Percentiles rank a stretch among this genome's conserved stretches.
Evolutionary conservation across 2,113 vertebrate genomes (phyloP).

Genomic region (Phylloscopus trochiloides): DNA sequence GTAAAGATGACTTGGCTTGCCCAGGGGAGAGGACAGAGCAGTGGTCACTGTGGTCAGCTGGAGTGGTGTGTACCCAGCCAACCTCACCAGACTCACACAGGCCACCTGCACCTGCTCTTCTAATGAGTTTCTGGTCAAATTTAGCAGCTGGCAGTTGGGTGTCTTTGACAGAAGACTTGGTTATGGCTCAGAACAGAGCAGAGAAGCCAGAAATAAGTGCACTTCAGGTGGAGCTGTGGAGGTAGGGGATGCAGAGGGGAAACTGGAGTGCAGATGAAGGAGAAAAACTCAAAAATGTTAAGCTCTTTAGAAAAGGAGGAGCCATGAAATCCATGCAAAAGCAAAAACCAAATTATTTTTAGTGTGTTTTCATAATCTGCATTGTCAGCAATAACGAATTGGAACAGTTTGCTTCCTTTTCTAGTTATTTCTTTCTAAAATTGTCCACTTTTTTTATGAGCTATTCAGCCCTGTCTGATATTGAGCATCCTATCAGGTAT

Average conservation of each 20-base stretch:
- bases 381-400: background rate
- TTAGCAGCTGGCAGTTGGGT: background rate
- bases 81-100: background rate
- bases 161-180: background rate
- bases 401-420: background rate
- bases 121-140: background rate
- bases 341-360: background rate
- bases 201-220: background rate
- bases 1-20: background rate
- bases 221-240: background rate
- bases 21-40: background rate
- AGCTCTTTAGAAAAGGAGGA: background rate
- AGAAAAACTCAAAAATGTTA: background rate
- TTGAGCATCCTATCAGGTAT: background rate
- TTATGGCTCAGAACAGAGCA: background rate
- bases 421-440: background rate
- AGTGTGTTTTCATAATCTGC: background rate
- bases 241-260: no score
- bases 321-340: background rate
- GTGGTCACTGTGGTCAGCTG: background rate
- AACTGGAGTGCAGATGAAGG: background rate
- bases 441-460: background rate
- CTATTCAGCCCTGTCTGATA: background rate
- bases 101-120: background rate
- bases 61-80: accelerated